Conservation (phyloP, 2,797 vertebrate species). For the Luscinia megarhynchos region DNA sequence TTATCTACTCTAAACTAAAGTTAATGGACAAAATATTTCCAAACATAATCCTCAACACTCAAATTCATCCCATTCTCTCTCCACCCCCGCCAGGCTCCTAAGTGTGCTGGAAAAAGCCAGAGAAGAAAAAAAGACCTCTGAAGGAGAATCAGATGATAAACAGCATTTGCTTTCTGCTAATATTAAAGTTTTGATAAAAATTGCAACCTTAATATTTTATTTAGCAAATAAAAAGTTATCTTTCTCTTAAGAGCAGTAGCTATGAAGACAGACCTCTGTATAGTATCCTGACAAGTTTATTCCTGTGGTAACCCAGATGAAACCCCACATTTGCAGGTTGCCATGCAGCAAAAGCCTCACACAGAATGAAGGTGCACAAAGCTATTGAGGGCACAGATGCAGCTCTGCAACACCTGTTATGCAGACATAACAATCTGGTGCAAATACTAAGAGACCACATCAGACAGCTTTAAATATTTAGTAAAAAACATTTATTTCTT, state of each 20-base stretch:
- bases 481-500: not conserved
- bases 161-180: not conserved
- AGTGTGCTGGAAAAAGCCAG: not conserved
- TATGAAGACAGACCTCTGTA: not conserved
- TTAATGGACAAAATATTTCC: slow-evolving; percentile 3
- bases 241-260: not conserved
- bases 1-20: slow-evolving; percentile 58
- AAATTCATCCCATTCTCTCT: not conserved
- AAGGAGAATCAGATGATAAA: not conserved
- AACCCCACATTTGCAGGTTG: not conserved
- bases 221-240: not conserved
- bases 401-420: not conserved
- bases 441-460: not conserved
- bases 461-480: not conserved
- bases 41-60: slow-evolving; percentile 2
- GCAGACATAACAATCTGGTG: not conserved
- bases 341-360: slow-evolving; percentile 1
- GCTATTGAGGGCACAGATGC: not conserved
- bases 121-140: not conserved
- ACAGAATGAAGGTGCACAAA: not conserved
- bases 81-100: not conserved
- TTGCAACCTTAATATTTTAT: not conserved
- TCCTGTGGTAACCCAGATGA: not conserved
- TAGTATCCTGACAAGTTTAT: not conserved
- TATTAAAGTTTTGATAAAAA: not conserved